Evolutionary conservation across 1,140 invertebrate genomes (phyloP).

Genomic region (Drosophila sturtevanti): DNA sequence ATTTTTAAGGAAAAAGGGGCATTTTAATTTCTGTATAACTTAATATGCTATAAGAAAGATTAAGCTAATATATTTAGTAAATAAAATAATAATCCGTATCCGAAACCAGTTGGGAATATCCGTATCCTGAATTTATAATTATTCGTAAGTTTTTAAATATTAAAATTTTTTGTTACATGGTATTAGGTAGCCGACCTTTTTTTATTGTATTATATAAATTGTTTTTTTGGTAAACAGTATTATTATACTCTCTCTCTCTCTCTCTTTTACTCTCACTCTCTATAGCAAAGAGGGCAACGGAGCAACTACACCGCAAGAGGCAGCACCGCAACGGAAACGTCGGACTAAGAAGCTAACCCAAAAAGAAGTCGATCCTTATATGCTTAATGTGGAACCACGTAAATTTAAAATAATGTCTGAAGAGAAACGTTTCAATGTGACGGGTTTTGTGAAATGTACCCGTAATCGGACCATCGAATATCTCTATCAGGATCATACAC

Average conservation of each 20-base stretch:
- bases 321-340: constrained; percentile 45
- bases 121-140: too few relatives aligned
- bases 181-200: not conserved
- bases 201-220: not conserved
- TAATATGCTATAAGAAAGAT: too few relatives aligned
- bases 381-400: constrained; percentile 49
- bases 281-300: constrained; percentile 15
- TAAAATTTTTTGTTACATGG: not conserved
- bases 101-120: too few relatives aligned
- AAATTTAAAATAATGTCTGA: constrained; percentile 58
- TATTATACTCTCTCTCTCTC: not conserved
- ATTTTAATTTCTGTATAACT: not conserved
- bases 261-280: not conserved
- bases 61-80: too few relatives aligned
- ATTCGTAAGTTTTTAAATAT: too few relatives aligned
- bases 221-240: not conserved
- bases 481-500: constrained; percentile 68
- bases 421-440: constrained; percentile 59
- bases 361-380: constrained; percentile 60
- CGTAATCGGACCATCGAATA: constrained; percentile 53
- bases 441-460: constrained; percentile 46
- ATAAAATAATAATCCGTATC: too few relatives aligned
- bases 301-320: constrained; percentile 21
- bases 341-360: constrained; percentile 53
- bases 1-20: not conserved